Evolutionary conservation across 2,113 vertebrate genomes (phyloP).

Genomic region (Oreotrochilus melanogaster): DNA sequence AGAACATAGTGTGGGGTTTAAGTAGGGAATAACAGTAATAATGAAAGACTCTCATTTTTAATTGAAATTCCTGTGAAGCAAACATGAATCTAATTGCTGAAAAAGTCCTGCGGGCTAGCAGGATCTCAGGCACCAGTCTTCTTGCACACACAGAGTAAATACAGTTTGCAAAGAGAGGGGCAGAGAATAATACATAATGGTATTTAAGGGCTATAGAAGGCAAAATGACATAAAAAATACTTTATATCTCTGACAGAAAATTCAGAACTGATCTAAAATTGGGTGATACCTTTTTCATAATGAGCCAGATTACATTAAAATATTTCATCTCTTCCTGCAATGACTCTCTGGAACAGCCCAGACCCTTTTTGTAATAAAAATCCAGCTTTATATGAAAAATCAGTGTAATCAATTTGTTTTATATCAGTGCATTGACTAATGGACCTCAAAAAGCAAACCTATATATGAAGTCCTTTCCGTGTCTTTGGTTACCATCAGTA

Average conservation of each 20-base stretch:
- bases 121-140: not conserved
- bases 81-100: conserved; percentile 31
- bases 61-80: conserved; percentile 4
- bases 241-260: not conserved
- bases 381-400: not conserved
- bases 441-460: not conserved
- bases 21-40: not conserved
- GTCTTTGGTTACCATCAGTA: not conserved
- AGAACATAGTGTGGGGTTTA: not conserved
- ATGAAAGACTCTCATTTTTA: not conserved
- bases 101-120: not conserved
- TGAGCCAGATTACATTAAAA: not conserved
- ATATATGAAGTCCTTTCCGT: not conserved
- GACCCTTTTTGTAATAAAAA: not conserved
- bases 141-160: not conserved
- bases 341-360: not conserved
- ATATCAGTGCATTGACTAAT: not conserved
- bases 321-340: not conserved
- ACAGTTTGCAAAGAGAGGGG: not conserved
- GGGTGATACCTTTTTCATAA: not conserved
- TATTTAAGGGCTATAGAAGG: not conserved
- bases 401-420: not conserved
- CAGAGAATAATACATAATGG: not conserved
- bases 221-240: not conserved
- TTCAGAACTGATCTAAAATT: not conserved